phyloP scores from a whole-genome alignment of 2,797 vertebrate species.

The Craterocephalus amniculus region DNA sequence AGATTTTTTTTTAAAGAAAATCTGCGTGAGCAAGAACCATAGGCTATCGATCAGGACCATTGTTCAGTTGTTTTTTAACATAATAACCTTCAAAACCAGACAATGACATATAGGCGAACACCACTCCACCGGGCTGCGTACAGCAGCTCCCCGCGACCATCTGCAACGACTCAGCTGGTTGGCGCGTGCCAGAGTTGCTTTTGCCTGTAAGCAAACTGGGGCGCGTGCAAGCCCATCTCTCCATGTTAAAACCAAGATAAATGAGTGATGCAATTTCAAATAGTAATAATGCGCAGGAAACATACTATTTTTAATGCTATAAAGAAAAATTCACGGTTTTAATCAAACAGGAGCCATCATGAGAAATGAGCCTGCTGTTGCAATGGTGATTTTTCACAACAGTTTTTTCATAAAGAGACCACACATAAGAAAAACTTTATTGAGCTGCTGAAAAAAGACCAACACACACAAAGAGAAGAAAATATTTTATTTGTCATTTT shows the following conservation, averaged over 20 bases:
- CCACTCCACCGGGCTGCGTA: background rate
- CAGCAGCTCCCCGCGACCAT: slow-evolving; percentile 30
- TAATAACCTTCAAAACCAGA: background rate
- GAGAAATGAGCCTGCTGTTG: too few relatives aligned
- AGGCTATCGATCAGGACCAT: background rate
- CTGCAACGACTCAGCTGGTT: slow-evolving; percentile 40
- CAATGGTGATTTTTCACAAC: too few relatives aligned
- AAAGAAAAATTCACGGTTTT: background rate
- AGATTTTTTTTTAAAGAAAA: background rate
- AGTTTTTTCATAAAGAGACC: slow-evolving; percentile 43
- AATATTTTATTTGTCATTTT: slow-evolving; percentile 68
- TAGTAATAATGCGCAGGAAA: background rate
- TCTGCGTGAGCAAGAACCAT: background rate
- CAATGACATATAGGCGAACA: background rate
- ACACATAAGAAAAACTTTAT: slow-evolving; percentile 67
- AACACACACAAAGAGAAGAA: slow-evolving; percentile 55
- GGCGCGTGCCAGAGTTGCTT: slow-evolving; percentile 70
- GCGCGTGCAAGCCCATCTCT: slow-evolving; percentile 53
- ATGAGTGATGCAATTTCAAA: background rate
- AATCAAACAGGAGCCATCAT: too few relatives aligned
- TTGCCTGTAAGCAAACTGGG: slow-evolving; percentile 33
- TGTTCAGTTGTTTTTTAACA: background rate
- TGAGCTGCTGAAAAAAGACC: slow-evolving; percentile 51
- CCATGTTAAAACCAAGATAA: background rate
- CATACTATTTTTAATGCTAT: background rate